Percentiles rank a stretch among this genome's conserved stretches.
Evolutionary conservation across 2,113 vertebrate species (phyloP).

Genomic region (Rynchops niger): DNA sequence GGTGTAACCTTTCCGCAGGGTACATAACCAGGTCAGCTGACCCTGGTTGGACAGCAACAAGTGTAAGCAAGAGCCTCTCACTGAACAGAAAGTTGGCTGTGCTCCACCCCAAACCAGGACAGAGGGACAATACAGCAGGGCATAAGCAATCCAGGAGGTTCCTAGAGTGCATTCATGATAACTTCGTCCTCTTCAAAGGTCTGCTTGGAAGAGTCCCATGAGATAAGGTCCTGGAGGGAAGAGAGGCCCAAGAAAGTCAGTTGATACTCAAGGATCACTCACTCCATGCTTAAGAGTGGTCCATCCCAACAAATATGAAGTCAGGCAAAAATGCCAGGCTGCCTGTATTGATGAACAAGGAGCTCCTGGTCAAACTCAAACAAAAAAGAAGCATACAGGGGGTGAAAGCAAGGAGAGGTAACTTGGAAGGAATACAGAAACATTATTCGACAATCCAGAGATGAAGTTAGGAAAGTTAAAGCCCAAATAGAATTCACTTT

Average conservation of each 20-base stretch:
- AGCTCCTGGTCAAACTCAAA: neutral
- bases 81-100: too few relatives aligned
- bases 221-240: neutral
- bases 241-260: neutral
- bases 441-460: neutral
- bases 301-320: neutral
- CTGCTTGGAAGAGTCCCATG: neutral
- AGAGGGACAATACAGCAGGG: too few relatives aligned
- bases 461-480: neutral
- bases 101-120: too few relatives aligned
- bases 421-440: neutral
- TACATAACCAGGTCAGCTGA: too few relatives aligned
- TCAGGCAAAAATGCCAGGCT: neutral
- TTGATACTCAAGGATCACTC: neutral
- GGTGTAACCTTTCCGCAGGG: too few relatives aligned
- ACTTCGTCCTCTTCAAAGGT: neutral
- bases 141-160: neutral
- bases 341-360: neutral
- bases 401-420: rapidly evolving
- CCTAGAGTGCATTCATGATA: neutral
- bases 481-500: neutral
- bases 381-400: neutral
- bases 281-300: neutral
- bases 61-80: too few relatives aligned
- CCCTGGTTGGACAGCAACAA: too few relatives aligned